Evolutionary conservation across 2,888 invertebrate species (phyloP), one percentile per base, ranked within the genome.

Genomic region (Danaus chrysippus): DNA sequence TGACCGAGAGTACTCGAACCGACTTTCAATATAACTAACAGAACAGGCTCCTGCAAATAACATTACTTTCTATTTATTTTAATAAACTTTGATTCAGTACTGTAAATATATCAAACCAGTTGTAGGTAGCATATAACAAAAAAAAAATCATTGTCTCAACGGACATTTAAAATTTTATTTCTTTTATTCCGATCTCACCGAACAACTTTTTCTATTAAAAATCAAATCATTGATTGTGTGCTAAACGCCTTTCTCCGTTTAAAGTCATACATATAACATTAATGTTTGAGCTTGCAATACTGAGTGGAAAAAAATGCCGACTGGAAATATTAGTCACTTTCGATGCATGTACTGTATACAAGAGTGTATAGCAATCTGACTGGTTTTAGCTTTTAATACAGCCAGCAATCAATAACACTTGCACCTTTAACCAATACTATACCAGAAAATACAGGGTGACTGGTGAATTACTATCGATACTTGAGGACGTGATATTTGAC

Each of bases 321-420:
- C 55, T 58, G 64, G 65, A 73, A 71, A 68, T 69, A 68, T 68
- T 70, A 63, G 63, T 64, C 70, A 71, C 71, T 73, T 71, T 73
- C 73, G 67, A 70, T 69, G 62, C 61, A 55, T 65, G 66, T 64
- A 53, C 56, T 59, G 59, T 52, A 58, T 53, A 55, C 23, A 19
- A 11, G 34, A 43, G 49, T 10, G 10, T 17, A 42, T 13, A 63
- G 12, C 17, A 34, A 41, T 49, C 53, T 52, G 58, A 56, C 57
- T 58, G 59, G 46, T 56, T n/a, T 23, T 34, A 34, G 23, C 23
- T 34, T 34, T 34, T 34, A 19, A 42, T 53, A 17, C 56, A 49
- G 10, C 17, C 17, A 2, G 49, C 17, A 49, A 49, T 49, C 49
- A 49, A 49, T 49, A 49, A 49, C 46, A 46, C 46, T 46, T 46